Evolutionary conservation across 2,797 vertebrate species (phyloP), one percentile per base, ranked within the genome.

Genomic region (Chelon labrosus): DNA sequence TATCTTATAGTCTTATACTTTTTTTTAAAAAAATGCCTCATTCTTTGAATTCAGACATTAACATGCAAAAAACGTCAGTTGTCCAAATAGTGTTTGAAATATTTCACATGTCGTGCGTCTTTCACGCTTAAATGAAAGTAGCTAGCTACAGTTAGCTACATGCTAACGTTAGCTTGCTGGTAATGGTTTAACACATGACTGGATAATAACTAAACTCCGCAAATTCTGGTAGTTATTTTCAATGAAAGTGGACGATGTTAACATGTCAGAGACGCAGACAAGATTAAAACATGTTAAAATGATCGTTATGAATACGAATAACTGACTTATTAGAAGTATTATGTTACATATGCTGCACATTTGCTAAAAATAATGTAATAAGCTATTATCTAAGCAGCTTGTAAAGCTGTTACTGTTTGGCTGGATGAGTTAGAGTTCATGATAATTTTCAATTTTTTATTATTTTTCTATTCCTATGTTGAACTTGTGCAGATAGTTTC

Each of bases 121-220:
- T 50, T 59, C 4, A 13, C 1, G 3, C 17, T 12, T 50, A 10
- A 22, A 41, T 65, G 20, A 53, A 10, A 63, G 19, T 1, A 51
- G 53, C 47, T 46, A 51, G 51, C 44, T 31, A 5, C 7, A 31
- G 31, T 31, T 65, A 50, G 66, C 73, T 80, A 65, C 0, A 67
- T 64, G 81, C 85, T 88, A 86, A 79, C 56, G 63, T 79, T 83
- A 84, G 85, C 79, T 44, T 57, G 12, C 7, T 22, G 31, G 10
- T 27, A 0, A 35, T 58, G 44, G 9, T 55, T 65, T 59, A 39
- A 19, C n/a, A 38, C 2, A 60, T 61, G 51, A 25, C 6, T 7
- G 51, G 31, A 0, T 38, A 46, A 47, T 42, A 38, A 50, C 10
- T 14, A 12, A 3, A 25, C 5, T 16, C 14, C 20, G 47, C 14